Evolutionary conservation across 2,113 vertebrate genomes (phyloP).

Genomic region (Campylorhamphus procurvoides): DNA sequence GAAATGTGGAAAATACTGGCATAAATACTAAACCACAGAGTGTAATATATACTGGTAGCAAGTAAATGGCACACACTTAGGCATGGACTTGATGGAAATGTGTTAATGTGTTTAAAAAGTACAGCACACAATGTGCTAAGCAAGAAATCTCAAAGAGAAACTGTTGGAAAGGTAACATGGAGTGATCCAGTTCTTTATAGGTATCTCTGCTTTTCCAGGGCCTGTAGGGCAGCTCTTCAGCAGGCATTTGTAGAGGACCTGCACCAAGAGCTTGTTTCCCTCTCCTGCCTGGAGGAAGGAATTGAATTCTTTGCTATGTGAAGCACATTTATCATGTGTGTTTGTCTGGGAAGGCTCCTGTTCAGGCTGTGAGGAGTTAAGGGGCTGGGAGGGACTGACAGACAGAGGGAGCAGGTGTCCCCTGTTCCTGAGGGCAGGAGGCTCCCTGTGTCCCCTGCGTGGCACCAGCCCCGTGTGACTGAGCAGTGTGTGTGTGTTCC

Average conservation of each 20-base stretch:
- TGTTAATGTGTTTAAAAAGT: neutral
- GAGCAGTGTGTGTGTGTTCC: neutral
- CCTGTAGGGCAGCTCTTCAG: neutral
- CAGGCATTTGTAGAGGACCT: neutral
- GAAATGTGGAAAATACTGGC: neutral
- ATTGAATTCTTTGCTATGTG: neutral
- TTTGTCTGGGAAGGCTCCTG: neutral
- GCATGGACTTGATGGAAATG: neutral
- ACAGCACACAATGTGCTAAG: neutral
- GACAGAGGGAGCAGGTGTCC: neutral
- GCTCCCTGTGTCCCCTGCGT: neutral
- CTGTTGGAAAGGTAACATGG: neutral
- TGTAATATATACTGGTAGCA: neutral
- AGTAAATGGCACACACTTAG: neutral
- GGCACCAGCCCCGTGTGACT: neutral
- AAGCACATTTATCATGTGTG: fast-evolving
- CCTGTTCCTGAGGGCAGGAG: neutral
- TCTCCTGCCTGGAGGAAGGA: neutral
- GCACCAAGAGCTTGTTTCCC: neutral
- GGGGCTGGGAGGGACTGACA: neutral
- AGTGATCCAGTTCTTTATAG: neutral
- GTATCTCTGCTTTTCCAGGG: neutral
- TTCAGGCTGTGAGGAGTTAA: neutral
- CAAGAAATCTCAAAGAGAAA: neutral
- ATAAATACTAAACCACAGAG: neutral